These are phyloP conservation scores for Paralichthys olivaceus DNA, from an alignment of 2,113 vertebrate genomes.

Conservation along the genomic window DNA sequence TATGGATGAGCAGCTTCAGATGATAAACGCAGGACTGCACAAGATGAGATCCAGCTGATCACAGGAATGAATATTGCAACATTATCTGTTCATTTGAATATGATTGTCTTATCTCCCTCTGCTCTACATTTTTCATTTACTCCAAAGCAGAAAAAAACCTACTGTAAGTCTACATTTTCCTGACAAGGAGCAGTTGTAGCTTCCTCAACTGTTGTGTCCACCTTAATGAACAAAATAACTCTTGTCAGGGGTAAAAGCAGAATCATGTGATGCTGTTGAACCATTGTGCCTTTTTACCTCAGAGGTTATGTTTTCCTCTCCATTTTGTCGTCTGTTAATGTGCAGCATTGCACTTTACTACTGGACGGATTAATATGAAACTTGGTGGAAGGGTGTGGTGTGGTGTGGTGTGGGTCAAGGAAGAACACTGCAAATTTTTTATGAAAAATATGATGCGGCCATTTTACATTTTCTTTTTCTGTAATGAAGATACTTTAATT, in stretches of 20 bases:
- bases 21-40: slow-evolving; percentile 14
- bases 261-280: background rate
- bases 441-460: too few species aligned
- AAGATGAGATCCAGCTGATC: slow-evolving; percentile 36
- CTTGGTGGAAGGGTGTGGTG: too few species aligned
- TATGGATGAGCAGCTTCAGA: slow-evolving; percentile 39
- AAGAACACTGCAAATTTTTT: too few species aligned
- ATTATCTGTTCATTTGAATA: slow-evolving; percentile 13
- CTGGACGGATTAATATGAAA: too few species aligned
- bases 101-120: slow-evolving; percentile 25
- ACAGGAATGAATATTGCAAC: slow-evolving; percentile 13
- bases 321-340: too few species aligned
- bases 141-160: background rate
- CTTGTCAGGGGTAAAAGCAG: too few species aligned
- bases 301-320: too few species aligned
- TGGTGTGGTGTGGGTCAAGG: too few species aligned
- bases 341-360: too few species aligned
- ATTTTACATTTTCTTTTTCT: too few species aligned
- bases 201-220: background rate
- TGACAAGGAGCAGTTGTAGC: background rate
- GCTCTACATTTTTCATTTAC: background rate
- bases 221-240: background rate
- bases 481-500: too few species aligned
- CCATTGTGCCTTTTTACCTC: too few species aligned
- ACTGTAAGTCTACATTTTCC: background rate